Evolutionary conservation across 2,797 vertebrate species (phyloP).

Genomic region (Eulemur mongoz): DNA sequence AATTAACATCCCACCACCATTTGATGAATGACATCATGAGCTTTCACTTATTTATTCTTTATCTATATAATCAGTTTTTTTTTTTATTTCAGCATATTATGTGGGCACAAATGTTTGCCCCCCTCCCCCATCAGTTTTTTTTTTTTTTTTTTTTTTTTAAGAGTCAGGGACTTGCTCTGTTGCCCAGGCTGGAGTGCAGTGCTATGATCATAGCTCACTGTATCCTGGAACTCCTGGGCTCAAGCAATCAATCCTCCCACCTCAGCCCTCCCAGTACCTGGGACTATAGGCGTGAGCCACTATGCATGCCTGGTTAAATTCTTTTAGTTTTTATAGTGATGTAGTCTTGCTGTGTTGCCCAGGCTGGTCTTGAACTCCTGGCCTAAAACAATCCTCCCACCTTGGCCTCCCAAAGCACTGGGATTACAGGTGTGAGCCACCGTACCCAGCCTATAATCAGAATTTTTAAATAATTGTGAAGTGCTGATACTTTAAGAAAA

Average conservation of each 20-base stretch:
- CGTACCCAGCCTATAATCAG: not conserved
- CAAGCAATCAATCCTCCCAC: not conserved
- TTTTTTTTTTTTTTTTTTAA: not conserved
- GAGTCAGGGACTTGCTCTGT: not conserved
- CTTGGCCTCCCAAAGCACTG: not conserved
- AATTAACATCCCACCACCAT: not conserved
- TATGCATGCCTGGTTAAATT: not conserved
- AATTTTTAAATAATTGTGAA: slow-evolving; percentile 40
- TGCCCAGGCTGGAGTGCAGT: not conserved
- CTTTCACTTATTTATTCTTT: slow-evolving; percentile 6
- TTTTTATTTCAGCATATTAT: too few species aligned
- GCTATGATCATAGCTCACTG: not conserved
- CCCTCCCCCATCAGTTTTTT: not conserved
- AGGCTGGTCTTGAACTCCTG: not conserved
- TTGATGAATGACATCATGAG: not conserved
- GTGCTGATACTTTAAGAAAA: slow-evolving; percentile 20
- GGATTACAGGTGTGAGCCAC: not conserved
- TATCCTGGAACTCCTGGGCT: not conserved
- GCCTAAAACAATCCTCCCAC: not conserved
- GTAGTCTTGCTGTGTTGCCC: too few species aligned
- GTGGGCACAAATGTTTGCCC: too few species aligned
- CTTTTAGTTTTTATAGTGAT: too few species aligned
- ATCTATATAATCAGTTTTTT: not conserved
- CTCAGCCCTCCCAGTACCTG: not conserved
- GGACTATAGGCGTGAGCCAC: not conserved